phyloP scores from a whole-genome alignment of 2,888 invertebrate species.

The Microctonus brassicae region DNA sequence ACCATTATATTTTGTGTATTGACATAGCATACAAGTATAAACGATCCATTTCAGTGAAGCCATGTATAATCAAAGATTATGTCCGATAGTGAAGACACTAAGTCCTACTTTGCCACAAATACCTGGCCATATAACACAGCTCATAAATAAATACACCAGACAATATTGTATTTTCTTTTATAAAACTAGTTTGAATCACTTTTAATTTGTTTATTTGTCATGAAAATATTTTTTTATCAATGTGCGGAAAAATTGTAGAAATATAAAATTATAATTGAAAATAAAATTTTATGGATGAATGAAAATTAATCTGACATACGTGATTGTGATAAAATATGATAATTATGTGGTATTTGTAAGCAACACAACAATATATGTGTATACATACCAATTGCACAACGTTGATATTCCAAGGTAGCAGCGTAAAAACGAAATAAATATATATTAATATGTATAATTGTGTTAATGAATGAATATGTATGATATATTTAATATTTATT shows the following conservation, averaged over 20 bases:
- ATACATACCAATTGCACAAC: slow-evolving; percentile 14
- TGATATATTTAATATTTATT: neutral
- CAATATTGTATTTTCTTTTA: neutral
- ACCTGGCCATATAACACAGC: neutral
- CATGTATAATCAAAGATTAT: slow-evolving; percentile 4
- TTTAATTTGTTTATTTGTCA: neutral
- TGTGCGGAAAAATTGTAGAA: neutral
- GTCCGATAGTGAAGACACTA: neutral
- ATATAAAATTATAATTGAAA: neutral
- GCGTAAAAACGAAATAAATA: slow-evolving; percentile 14
- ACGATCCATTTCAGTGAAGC: neutral
- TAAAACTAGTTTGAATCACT: neutral
- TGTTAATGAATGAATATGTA: neutral
- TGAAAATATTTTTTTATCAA: neutral
- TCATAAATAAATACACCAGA: neutral
- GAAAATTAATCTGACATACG: no score
- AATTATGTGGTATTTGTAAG: neutral
- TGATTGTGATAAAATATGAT: neutral
- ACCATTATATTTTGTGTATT: neutral
- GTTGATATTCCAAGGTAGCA: slow-evolving; percentile 6
- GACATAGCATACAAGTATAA: neutral
- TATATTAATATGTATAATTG: neutral
- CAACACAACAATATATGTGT: neutral
- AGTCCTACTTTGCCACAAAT: neutral
- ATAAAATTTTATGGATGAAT: no score